A percentile compares a stretch with the other conserved stretches of the same genome.
Conservation (phyloP, 2,113 vertebrate species). For the Cinclus mexicanus region DNA sequence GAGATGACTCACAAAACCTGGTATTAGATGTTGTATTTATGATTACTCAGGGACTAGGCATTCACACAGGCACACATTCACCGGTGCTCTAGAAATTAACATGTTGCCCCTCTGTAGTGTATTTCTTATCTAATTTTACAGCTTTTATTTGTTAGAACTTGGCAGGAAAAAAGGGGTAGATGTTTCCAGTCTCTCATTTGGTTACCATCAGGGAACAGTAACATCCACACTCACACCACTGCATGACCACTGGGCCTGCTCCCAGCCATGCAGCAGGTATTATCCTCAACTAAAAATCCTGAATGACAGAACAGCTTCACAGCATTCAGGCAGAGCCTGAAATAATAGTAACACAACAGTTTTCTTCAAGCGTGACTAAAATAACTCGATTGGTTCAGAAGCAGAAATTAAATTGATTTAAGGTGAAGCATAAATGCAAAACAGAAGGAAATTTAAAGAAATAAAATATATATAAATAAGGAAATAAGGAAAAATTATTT, state of each 20-base stretch:
- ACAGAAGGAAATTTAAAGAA: neutral
- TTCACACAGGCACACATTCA: neutral
- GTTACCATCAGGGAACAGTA: neutral
- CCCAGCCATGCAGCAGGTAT: neutral
- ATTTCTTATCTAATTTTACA: neutral
- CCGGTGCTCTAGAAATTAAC: neutral
- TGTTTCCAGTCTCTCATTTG: neutral
- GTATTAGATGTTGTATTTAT: neutral
- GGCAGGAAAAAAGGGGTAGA: neutral
- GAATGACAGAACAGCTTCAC: neutral
- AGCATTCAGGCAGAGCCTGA: neutral
- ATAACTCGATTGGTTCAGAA: neutral
- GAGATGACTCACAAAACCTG: neutral
- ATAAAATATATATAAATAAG: too few species aligned
- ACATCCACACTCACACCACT: neutral
- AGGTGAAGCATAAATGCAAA: neutral
- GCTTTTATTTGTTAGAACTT: neutral
- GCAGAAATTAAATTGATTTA: neutral
- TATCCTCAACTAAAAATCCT: neutral
- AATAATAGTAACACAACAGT: neutral
- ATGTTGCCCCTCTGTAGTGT: neutral
- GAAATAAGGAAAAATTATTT: neutral
- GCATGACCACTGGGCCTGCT: fast-evolving
- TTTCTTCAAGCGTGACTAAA: neutral
- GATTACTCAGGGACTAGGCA: neutral